These are phyloP conservation scores for Mechanitis mazaeus DNA, from an alignment of 2,888 invertebrate species.

Conservation along the genomic window DNA sequence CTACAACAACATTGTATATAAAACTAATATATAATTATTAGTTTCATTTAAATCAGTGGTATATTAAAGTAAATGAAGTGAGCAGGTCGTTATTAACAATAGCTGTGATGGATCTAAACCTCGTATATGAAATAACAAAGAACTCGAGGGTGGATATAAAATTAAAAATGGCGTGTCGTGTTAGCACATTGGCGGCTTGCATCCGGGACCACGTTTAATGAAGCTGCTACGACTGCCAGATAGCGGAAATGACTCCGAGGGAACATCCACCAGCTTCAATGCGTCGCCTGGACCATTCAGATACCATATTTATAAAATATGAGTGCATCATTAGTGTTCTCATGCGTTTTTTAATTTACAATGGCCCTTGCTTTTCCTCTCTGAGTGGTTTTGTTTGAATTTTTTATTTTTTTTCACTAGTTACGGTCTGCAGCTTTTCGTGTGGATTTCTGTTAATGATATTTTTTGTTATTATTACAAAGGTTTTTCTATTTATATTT, in stretches of 20 bases:
- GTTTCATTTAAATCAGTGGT: too few species aligned
- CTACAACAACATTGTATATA: too few species aligned
- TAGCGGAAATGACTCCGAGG: slow-evolving; percentile 41
- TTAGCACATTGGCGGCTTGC: slow-evolving; percentile 32
- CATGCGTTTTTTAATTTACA: slow-evolving; percentile 25
- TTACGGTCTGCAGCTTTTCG: too few species aligned
- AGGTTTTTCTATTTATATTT: too few species aligned
- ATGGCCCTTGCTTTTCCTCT: slow-evolving; percentile 14
- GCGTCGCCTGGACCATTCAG: slow-evolving; percentile 31
- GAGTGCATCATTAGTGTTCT: slow-evolving; percentile 31
- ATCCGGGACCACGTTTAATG: slow-evolving; percentile 39
- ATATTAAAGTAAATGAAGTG: too few species aligned
- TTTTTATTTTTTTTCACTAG: background rate
- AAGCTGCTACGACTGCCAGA: slow-evolving; percentile 35
- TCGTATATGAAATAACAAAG: slow-evolving; percentile 26
- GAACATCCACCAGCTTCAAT: slow-evolving; percentile 27
- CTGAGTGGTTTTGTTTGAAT: background rate
- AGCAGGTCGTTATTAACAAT: too few species aligned
- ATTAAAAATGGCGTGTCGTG: slow-evolving; percentile 36
- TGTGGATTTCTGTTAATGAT: too few species aligned
- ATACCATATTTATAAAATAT: slow-evolving; percentile 37
- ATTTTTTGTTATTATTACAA: too few species aligned
- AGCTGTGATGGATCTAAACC: too few species aligned
- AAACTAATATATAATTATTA: too few species aligned
- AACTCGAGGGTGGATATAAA: slow-evolving; percentile 33